Evolutionary conservation across 2,888 invertebrate genomes (phyloP).

Genomic region (Tetragnatha montana): DNA sequence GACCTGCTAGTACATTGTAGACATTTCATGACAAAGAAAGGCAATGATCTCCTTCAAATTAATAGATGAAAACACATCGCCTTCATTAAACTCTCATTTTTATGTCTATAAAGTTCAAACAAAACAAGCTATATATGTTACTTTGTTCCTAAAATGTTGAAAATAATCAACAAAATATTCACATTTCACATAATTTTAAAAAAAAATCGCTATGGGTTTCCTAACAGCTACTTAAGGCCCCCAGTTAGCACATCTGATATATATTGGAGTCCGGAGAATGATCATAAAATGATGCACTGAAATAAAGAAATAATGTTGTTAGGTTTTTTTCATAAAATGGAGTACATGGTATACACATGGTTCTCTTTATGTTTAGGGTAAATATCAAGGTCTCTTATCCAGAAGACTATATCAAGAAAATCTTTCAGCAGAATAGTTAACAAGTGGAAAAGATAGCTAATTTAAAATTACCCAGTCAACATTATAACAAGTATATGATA

Average conservation of each 20-base stretch:
- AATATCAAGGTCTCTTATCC: too few species aligned
- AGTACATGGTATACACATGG: too few species aligned
- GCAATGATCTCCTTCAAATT: not conserved
- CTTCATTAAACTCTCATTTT: not conserved
- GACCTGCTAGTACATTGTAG: not conserved
- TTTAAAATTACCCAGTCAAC: not conserved
- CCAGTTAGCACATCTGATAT: conserved; percentile 56
- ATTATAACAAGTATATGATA: not conserved
- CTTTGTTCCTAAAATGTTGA: conserved; percentile 11
- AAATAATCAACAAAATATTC: conserved; percentile 22
- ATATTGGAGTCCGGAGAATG: not conserved
- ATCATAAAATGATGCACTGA: conserved; percentile 67
- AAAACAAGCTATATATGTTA: not conserved
- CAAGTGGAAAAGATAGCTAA: not conserved
- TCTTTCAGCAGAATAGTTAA: too few species aligned
- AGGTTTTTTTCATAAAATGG: too few species aligned
- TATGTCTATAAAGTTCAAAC: not conserved
- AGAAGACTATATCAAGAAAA: too few species aligned
- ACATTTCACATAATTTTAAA: not conserved
- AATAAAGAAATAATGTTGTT: conserved; percentile 21
- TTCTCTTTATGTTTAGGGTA: too few species aligned
- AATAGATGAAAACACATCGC: not conserved
- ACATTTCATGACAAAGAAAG: not conserved
- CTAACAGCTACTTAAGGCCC: conserved; percentile 63
- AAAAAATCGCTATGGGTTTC: conserved; percentile 10